Base-by-base conservation (phyloP, 2,797 vertebrate genomes). In the Melanotaenia trifasciata region DNA sequence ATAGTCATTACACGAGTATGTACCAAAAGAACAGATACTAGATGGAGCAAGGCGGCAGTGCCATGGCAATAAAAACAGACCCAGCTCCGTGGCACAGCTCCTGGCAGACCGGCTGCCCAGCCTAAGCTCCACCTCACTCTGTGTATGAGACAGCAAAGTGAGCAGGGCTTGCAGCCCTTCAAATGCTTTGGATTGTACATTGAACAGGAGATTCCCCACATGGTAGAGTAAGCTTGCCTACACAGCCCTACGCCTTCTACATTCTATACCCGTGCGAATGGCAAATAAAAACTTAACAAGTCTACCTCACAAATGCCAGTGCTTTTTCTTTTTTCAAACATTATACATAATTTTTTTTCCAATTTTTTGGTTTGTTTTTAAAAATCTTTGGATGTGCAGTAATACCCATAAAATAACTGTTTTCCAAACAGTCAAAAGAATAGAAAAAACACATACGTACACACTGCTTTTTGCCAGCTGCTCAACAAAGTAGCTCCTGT, bases 321-420 rank as follows among this genome's bases (percentile, higher is more conserved):
- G 96, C 95, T 96, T 96, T 94, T 94, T 88, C 77, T 45, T 50
- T 45, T 45, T 20, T 40, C 10, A 45, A 95, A 96, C 93, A 88
- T 94, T 86, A 90, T 93, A 95, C 89, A 79, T 94, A 78, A 93
- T 94, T 93, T 89, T 92, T 81, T 91, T 85, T 84, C 78, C 67
- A 83, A 85, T 93, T 94, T 64, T 95, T 94, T 93, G 90, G 86
- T 94, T 94, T 92, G 88, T 93, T 94, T 35, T 93, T 92, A 94
- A 94, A 96, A 96, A 94, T 94, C 95, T 97, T 96, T 96, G 96
- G 95, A 96, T 95, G 94, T 93, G 94, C 82, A 94, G 94, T 96
- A 93, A 96, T 91, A 96, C 95, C 94, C 94, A 89, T 93, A 95
- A 96, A 96, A 91, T 90, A 96, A 96, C 87, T 26, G 74, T 94